Evolutionary conservation across 2,113 vertebrate genomes (phyloP), one percentile per base, ranked within the genome.

Genomic region (Aspidoscelis tigris): DNA sequence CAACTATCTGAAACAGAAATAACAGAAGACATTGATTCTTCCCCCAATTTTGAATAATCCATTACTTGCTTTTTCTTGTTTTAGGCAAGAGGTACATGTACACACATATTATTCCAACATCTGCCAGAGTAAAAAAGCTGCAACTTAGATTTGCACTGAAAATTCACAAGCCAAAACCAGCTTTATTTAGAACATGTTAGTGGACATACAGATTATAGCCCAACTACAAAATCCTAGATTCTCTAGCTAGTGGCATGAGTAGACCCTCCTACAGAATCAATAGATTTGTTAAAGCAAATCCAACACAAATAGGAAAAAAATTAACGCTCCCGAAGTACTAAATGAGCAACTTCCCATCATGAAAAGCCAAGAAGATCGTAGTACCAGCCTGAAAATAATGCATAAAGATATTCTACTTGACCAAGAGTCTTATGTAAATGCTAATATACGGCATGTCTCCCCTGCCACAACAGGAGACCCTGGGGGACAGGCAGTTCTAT

Each of bases 1-100:
- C 97, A 89, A 99, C 98, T 50, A 98, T 95, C 98, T 99, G 92
- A 90, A 97, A 91, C 0, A 0, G 66, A 94, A 53, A 11, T 26
- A 69, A 81, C 47, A 81, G 21, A 68, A 53, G 7, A 10, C 58
- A 61, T 9, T 64, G n/a, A 33, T 70, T 70, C 58, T 61, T 61
- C 58, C 18, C 58, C 14, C 14, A 61, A 4, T 61, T 61, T 61
- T 61, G 4, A 61, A 61, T 18, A 50, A 50, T 50, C 47, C 18
- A 16, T 61, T 70, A 18, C 33, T 5, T 39, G 33, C 33, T 33
- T 76, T 58, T 76, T 33, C 9, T 58, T 61, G 18, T 16, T 61
- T 18, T 16, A 61, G 14, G 58, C 58, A 61, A 18, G 12, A 61
- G 58, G 2, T 4, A 61, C 3, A 18, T 14, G 14, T 16, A 61